These are phyloP conservation scores for Poeciliopsis turrubarensis DNA, from an alignment of 2,113 vertebrate species.

Conservation along the genomic window DNA sequence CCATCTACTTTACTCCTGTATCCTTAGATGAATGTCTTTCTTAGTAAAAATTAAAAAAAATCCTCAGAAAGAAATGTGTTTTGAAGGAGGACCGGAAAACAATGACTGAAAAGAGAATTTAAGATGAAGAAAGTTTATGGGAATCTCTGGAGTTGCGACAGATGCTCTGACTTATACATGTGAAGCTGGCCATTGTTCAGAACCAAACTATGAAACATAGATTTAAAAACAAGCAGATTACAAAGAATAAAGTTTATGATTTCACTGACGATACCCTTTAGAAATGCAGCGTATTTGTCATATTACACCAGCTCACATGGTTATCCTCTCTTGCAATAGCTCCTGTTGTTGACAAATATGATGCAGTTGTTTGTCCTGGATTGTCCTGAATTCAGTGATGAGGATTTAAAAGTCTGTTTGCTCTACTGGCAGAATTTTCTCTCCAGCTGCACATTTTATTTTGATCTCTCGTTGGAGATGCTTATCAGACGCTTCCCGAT, in stretches of 20 bases:
- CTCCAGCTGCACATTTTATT: conserved; percentile 33
- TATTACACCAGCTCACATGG: background rate
- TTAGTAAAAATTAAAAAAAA: too few relatives aligned
- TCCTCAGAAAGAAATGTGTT: too few relatives aligned
- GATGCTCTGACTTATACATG: too few relatives aligned
- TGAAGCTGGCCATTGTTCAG: background rate
- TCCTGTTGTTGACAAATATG: conserved; percentile 23
- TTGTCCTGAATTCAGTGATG: conserved; percentile 32
- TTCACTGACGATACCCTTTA: background rate
- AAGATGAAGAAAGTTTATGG: too few relatives aligned
- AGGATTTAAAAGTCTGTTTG: conserved; percentile 36
- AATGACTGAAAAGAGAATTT: too few relatives aligned
- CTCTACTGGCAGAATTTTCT: conserved; percentile 18
- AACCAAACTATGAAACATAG: background rate
- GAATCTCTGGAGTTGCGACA: too few relatives aligned
- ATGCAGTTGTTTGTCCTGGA: conserved; percentile 21
- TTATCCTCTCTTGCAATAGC: conserved; percentile 8
- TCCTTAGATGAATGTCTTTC: too few relatives aligned
- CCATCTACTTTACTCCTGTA: too few relatives aligned
- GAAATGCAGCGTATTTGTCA: background rate
- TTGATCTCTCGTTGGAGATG: conserved; percentile 41
- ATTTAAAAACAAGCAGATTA: background rate
- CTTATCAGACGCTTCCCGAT: conserved; percentile 44
- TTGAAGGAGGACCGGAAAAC: too few relatives aligned
- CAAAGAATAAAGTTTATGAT: background rate